Conservation (phyloP, 2,797 vertebrate genomes). For the Gallirallus australis region DNA sequence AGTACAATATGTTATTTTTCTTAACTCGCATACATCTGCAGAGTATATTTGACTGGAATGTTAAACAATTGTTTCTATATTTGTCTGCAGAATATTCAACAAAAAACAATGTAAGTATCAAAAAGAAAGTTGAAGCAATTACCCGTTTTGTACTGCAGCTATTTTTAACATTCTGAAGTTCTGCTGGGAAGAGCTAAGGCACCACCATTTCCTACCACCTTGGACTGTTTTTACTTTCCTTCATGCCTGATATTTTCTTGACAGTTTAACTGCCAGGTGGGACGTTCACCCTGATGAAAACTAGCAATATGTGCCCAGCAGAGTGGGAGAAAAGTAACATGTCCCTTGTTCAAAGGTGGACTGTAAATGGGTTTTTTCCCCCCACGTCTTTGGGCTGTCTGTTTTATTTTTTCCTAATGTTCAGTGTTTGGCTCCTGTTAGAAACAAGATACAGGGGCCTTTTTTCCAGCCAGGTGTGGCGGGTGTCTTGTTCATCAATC, state of each 20-base stretch:
- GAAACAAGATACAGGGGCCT: not conserved
- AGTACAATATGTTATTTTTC: conserved; percentile 54
- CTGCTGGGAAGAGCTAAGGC: not conserved
- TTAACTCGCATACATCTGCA: conserved; percentile 91
- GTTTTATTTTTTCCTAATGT: not conserved
- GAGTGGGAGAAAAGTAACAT: not conserved
- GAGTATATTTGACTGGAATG: conserved; percentile 98
- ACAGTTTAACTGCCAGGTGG: not conserved
- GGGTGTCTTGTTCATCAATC: not conserved
- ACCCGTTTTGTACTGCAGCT: not conserved
- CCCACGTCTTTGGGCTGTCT: not conserved
- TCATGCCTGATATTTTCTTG: not conserved
- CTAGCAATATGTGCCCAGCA: not conserved
- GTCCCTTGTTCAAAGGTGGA: not conserved
- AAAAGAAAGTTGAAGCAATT: not conserved
- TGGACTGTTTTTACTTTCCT: not conserved
- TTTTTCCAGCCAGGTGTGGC: not conserved
- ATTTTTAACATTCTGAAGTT: not conserved
- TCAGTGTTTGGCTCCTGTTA: not conserved
- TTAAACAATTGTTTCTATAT: conserved; percentile 97
- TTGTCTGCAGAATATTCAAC: conserved; percentile 90
- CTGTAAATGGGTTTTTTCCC: not conserved
- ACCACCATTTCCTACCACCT: not conserved
- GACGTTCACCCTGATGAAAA: not conserved
- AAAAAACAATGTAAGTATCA: conserved; percentile 88